A percentile compares a stretch with the other conserved stretches of the same genome.
These are phyloP conservation scores for Tachina grossa DNA, from an alignment of 2,888 invertebrate genomes.

Conservation along the genomic window DNA sequence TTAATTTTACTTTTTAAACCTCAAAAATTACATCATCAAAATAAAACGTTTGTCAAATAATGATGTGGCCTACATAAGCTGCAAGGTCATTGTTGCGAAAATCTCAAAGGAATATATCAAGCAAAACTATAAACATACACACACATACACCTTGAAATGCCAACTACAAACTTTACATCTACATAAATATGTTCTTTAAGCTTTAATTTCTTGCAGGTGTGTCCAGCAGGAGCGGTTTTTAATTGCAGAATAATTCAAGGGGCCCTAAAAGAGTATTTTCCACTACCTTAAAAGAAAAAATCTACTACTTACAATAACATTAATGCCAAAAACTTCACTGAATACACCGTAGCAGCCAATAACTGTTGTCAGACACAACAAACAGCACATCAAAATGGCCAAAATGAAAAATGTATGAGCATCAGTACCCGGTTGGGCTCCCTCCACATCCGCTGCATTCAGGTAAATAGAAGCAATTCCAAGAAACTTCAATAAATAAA, in stretches of 20 bases:
- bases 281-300: no score
- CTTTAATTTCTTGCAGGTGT: background rate
- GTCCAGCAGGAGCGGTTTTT: background rate
- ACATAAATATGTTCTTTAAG: background rate
- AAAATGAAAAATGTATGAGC: constrained; percentile 79
- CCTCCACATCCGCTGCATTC: constrained; percentile 76
- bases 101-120: background rate
- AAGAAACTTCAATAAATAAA: constrained; percentile 72
- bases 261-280: no score
- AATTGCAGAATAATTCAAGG: no score
- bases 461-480: constrained; percentile 76
- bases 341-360: constrained; percentile 78
- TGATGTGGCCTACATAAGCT: background rate
- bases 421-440: constrained; percentile 76
- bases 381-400: constrained; percentile 76
- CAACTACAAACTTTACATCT: background rate
- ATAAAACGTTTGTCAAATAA: no score
- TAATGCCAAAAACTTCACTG: constrained; percentile 76
- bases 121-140: no score
- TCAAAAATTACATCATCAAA: no score
- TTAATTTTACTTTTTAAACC: background rate
- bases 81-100: background rate
- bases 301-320: constrained; percentile 75
- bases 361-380: constrained; percentile 78
- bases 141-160: background rate